Evolutionary conservation across 2,113 vertebrate genomes (phyloP), one percentile per base, ranked within the genome.

Genomic region (Lota lota): DNA sequence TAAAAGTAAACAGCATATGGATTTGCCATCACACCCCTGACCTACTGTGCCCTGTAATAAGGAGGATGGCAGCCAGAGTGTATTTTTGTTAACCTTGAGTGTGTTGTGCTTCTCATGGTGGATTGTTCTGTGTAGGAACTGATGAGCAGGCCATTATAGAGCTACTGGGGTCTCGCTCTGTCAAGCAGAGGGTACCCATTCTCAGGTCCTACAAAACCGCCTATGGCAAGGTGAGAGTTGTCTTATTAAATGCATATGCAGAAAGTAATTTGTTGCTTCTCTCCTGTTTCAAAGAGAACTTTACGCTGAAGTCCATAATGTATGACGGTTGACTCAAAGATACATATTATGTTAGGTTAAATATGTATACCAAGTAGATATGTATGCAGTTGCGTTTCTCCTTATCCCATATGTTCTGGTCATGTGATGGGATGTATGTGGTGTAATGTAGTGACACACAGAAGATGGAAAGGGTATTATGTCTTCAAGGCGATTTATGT

Each of bases 91-190:
- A 14, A 47, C 10, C 40, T 14, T 47, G 28, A 33, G 40, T 47
- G 11, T 47, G 40, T 47, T 1, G 28, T 33, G 28, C 28, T 33
- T 33, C 28, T 33, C 28, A 3, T 33, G 28, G 28, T 33, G 28
- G 4, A 3, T 53, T 68, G 78, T 19, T 80, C 64, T 18, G 10
- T 15, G 5, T 83, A 99, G 97, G 97, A 80, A 99, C 97, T 0
- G 93, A 99, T 60, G 97, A 99, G 59, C 93, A 97, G 76, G 97
- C 96, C 10, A 99, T 99, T 66, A 98, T 97, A 0, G 92, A 98
- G 16, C 92, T 98, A 56, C 90, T 99, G 69, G 95, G 94, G 63
- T 97, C 92, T 83, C 95, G 97, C 62, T 96, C 96, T 60, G 95
- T 78, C 88, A 95, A 89, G 82, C 97, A 99, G 77, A 89, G 97